Evolutionary conservation across 2,797 vertebrate genomes (phyloP), one percentile per base, ranked within the genome.

Genomic region (Clamator glandarius): DNA sequence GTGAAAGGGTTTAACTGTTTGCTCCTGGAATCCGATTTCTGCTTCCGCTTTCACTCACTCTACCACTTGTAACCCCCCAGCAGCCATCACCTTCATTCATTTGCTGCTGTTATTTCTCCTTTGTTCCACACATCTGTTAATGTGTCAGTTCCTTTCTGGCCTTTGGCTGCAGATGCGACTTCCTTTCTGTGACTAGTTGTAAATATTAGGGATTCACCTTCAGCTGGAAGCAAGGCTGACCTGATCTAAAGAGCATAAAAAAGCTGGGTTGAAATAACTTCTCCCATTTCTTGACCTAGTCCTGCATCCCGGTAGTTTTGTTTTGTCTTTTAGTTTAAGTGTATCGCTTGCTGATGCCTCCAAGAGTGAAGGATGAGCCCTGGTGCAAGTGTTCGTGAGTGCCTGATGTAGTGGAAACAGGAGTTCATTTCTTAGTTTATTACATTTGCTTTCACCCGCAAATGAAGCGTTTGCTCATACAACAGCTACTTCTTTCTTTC

Each of bases 61-160:
- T 5, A 66, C 54, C 39, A 2, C 41, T 84, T 73, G 12, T n/a
- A 84, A n/a, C 20, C 17, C 10, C 51, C 44, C 15, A 1, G 0
- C 18, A 23, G 54, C 41, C 72, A 13, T 7, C 59, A 21, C 72
- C 46, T 74, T 77, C 46, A 8, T 73, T 82, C 64, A 9, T 67
- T 41, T 70, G 29, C 50, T 19, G 9, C 54, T 70, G 87, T 41
- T 69, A 15, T 80, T 96, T 89, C 57, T 91, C 44, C 42, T 51
- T 72, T 92, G 76, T 61, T 89, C 76, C 54, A 46, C 68, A 59
- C 70, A 63, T 85, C 84, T 89, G 57, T 84, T 86, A 73, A 54
- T 21, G 52, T 83, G 75, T 75, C 36, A 24, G 68, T 85, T 87
- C 82, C 82, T 87, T 79, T 89, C 82, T 95, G 70, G 52, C 82